Evolutionary conservation across 2,797 vertebrate genomes (phyloP), one percentile per base, ranked within the genome.

Genomic region (Urophycis tenuis): DNA sequence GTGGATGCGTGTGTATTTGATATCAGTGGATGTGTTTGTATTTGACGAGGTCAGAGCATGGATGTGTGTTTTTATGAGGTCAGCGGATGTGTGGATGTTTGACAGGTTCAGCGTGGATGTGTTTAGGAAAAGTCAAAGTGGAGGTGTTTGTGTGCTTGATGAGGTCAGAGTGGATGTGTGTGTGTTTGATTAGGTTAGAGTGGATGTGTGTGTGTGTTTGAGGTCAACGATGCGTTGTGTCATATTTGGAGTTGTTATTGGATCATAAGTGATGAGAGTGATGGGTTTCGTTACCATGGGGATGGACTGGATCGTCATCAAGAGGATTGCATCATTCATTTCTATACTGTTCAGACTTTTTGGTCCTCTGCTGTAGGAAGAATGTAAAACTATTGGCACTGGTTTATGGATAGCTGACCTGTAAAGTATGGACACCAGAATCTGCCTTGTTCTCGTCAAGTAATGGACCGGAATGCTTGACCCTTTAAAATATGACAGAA

Each of bases 221-320:
- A 53, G 49, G 49, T 53, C 49, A n/a, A 53, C 1, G 49, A 53
- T 53, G 74, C 74, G 81, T 71, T 71, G 5, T 75, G 81, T 83
- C 81, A 77, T 77, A 22, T 60, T 60, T n/a, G 8, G 49, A 60
- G 19, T 60, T 7, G 22, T 60, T 60, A 60, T n/a, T 60, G 49
- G 22, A 60, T 60, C 49, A 60, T 60, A n/a, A 53, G 19, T 53
- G 49, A 53, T 53, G 8, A 22, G 19, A 53, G 41, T 45, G 41
- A 45, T 17, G 41, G 41, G 41, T 15, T 45, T 45, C 41, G 10
- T 45, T 45, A 45, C 36, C 36, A 36, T 9, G 10, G 15, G 41
- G 49, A 53, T 53, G 19, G 49, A 60, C 49, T 60, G 49, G 49
- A 60, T 60, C 36, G 12, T 39, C 49, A 49, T 29, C 25, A 35